Evolutionary conservation across 1,140 invertebrate genomes (phyloP).

Genomic region (Oryzaephilus surinamensis): DNA sequence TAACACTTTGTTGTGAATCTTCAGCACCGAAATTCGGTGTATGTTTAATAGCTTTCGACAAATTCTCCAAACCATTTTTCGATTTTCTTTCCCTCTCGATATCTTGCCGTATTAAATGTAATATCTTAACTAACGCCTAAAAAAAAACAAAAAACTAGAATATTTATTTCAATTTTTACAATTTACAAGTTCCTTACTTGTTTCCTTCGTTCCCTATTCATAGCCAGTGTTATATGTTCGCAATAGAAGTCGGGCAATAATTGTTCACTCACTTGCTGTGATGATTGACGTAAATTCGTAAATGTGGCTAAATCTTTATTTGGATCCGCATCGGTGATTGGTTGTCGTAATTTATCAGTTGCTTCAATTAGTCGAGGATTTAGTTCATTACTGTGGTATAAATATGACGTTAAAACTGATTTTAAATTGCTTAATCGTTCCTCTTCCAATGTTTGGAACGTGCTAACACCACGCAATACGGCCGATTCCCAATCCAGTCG

Average conservation of each 20-base stretch:
- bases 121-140: constrained; percentile 64
- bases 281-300: constrained; percentile 45
- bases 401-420: constrained; percentile 64
- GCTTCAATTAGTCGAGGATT: constrained; percentile 63
- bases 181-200: too few species aligned
- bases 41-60: constrained; percentile 82
- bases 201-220: constrained; percentile 83
- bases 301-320: constrained; percentile 61
- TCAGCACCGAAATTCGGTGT: constrained; percentile 81
- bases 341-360: constrained; percentile 55
- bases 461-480: constrained; percentile 66
- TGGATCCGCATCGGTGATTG: constrained; percentile 59
- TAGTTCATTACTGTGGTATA: constrained; percentile 64
- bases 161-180: not conserved
- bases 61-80: constrained; percentile 75
- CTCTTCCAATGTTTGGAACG: constrained; percentile 76
- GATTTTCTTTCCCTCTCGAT: constrained; percentile 76
- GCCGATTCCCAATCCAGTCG: constrained; percentile 87
- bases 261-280: constrained; percentile 55
- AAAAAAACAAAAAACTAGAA: constrained; percentile 25
- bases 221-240: constrained; percentile 83
- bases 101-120: constrained; percentile 74
- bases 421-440: constrained; percentile 77
- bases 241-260: constrained; percentile 88
- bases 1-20: constrained; percentile 85